phyloP scores from a whole-genome alignment of 1,140 invertebrate species.

The Neodiprion fabricii region DNA sequence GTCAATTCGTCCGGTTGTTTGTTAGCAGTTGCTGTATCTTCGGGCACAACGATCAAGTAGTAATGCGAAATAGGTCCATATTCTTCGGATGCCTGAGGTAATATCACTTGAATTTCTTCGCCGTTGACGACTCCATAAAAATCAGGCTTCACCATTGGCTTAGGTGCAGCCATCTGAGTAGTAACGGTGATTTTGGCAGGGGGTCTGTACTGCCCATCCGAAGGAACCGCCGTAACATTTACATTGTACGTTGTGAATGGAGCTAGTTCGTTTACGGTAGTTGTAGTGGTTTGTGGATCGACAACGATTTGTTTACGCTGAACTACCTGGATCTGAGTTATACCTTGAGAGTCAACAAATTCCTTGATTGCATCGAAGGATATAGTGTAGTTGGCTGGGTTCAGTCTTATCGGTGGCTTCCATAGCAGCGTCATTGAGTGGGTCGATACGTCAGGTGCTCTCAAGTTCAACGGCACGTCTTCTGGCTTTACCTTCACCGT shows the following conservation, averaged over 20 bases:
- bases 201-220: constrained; percentile 83
- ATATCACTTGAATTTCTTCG: constrained; percentile 88
- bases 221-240: constrained; percentile 89
- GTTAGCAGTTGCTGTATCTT: constrained; percentile 77
- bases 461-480: constrained; percentile 86
- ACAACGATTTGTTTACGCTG: constrained; percentile 75
- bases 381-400: constrained; percentile 89
- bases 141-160: constrained; percentile 94
- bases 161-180: constrained; percentile 95
- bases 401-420: constrained; percentile 89
- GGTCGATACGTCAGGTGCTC: constrained; percentile 86
- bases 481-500: constrained; percentile 90
- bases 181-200: constrained; percentile 94
- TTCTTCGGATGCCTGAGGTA: constrained; percentile 96
- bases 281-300: constrained; percentile 71
- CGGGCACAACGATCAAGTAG: constrained; percentile 94
- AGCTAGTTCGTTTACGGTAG: constrained; percentile 85
- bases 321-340: constrained; percentile 87
- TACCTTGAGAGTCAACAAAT: constrained; percentile 92
- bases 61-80: constrained; percentile 99
- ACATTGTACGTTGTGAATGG: constrained; percentile 96
- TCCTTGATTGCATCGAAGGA: constrained; percentile 93
- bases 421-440: constrained; percentile 92
- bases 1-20: constrained; percentile 92
- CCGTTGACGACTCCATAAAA: constrained; percentile 87